Evolutionary conservation across 2,888 invertebrate genomes (phyloP), one percentile per base, ranked within the genome.

Genomic region (Salticus scenicus): DNA sequence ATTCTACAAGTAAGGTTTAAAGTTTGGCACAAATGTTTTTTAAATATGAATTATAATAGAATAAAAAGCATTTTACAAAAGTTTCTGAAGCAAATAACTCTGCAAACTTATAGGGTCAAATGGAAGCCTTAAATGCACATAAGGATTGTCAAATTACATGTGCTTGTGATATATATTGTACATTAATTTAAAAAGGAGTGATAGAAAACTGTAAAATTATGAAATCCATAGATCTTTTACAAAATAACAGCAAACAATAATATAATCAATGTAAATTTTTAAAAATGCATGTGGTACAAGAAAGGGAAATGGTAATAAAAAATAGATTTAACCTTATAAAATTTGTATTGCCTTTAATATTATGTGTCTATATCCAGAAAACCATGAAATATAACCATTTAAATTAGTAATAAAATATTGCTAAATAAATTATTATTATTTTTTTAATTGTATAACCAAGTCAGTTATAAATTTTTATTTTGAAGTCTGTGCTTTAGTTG

Each of bases 71-170:
- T 17, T 37, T 47, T 2, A 17, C 2, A 17, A n/a, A 17, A 7
- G 2, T 47, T n/a, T 17, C 8, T 27, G 27, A 27, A 63, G 1
- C 20, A 42, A 27, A 42, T n/a, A 41, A 71, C 41, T 20, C 27
- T n/a, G 31, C 72, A 72, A 72, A 72, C 12, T 28, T 28, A 51
- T 41, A 72, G 30, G 20, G 10, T 20, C 17, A 28, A 72, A 47
- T 72, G 67, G 47, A 76, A 67, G 76, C 79, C 30, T 64, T 30
- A 33, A 33, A 64, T 72, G 75, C 69, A 82, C 76, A 76, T 8
- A 70, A 75, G n/a, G 76, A 82, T 82, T 76, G 82, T 82, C 76
- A 75, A 57, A 71, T 76, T 47, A 76, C 69, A 74, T 69, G 66
- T 80, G 79, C 79, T 80, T 73, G 64, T 24, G 69, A 63, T 41